Evolutionary conservation across 37 sponge, comb jelly and placozoan species (phyloP), one percentile per base, ranked within the genome.

Genomic region (Axinella damicornis): DNA sequence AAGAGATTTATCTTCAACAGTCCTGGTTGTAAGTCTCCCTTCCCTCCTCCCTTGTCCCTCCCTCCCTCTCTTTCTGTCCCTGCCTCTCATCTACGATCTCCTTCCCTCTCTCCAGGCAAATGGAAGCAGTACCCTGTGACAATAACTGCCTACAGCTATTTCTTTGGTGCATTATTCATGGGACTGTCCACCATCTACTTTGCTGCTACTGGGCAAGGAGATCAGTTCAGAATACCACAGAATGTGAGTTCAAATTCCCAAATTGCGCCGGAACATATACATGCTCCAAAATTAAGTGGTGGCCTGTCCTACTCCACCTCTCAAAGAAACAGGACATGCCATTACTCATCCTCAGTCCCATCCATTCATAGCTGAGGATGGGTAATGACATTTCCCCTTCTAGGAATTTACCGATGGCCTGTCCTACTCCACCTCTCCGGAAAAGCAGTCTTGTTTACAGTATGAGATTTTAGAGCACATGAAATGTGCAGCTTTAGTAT

Each of bases 161-260:
- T 87, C 19, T 91, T 93, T 77, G 97, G 97, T 28, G 76, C 94
- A 24, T 16, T 96, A 9, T 85, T 78, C 71, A 93, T 96, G 81
- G 86, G 92, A n/a, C 58, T 96, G 2, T 69, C 90, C 25, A 46
- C 46, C 46, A 64, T 91, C 70, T 90, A 90, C 88, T 67, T 27
- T 65, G 53, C 28, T 5, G 54, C 57, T 21, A 57, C 55, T 19
- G 54, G 41, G 0, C 73, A 80, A 31, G 53, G 66, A n/a, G 60
- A 67, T n/a, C 64, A 53, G 25, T 92, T 75, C 76, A 62, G 25
- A 12, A 59, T 92, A 6, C 93, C 89, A 24, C 20, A 25, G 33
- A 60, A 73, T 34, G 94, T 93, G 57, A 55, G 86, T 46, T 9
- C 4, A 9, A 9, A 46, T n/a, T n/a, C n/a, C n/a, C n/a, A n/a